phyloP scores from a whole-genome alignment of 1,140 invertebrate species.

The Bombus breviceps region DNA sequence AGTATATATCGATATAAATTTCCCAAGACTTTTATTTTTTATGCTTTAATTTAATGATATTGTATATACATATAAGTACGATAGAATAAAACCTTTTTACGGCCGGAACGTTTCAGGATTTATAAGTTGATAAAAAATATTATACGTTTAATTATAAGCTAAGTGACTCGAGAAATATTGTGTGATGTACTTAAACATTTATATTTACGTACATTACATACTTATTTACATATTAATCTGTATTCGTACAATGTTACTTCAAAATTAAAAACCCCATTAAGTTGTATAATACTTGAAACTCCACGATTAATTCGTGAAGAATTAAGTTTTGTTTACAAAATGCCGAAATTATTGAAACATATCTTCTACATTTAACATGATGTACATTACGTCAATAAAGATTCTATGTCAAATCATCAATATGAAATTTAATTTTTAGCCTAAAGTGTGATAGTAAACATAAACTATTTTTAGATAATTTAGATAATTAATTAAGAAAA shows the following conservation, averaged over 20 bases:
- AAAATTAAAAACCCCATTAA: not conserved
- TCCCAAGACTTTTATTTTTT: conserved; percentile 29
- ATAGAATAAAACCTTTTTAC: conserved; percentile 48
- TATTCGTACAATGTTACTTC: not conserved
- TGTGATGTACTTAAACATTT: conserved; percentile 17
- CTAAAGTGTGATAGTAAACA: not conserved
- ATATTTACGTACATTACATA: not conserved
- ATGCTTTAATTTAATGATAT: conserved; percentile 29
- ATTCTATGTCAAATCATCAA: not conserved
- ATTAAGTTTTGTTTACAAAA: conserved; percentile 48
- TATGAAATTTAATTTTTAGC: not conserved
- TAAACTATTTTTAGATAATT: too few relatives aligned
- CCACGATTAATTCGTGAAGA: not conserved
- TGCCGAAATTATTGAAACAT: conserved; percentile 16
- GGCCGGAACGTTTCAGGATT: conserved; percentile 10
- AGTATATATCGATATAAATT: not conserved
- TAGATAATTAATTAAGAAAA: too few relatives aligned
- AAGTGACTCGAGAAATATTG: not conserved
- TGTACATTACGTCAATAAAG: conserved; percentile 21
- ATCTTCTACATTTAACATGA: conserved; percentile 45
- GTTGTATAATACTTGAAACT: not conserved
- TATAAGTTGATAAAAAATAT: conserved; percentile 18
- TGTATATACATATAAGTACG: conserved; percentile 30
- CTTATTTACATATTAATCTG: conserved; percentile 6
- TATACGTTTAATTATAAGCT: conserved; percentile 25